Evolutionary conservation across 2,888 invertebrate species (phyloP), one percentile per base, ranked within the genome.

Genomic region (Euclidia mi): DNA sequence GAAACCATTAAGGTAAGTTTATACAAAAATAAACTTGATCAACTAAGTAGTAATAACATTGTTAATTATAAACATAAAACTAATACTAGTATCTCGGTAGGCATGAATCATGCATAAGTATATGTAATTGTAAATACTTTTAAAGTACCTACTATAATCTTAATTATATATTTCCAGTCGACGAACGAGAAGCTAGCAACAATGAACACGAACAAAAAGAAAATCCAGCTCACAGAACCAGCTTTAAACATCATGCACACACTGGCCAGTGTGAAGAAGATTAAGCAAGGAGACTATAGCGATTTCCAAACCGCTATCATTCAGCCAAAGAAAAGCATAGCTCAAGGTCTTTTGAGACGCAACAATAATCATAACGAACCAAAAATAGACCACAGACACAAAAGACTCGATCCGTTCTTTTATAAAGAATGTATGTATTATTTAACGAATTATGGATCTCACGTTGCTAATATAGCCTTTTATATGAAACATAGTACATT

Each of bases 371-470:
- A 89, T 6, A 69, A 47, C 0, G 92, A 94, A 65, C 79, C 85
- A 0, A 94, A 94, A 79, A 45, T 81, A 0, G 90, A 92, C 40
- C 74, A 89, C 29, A 82, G 82, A 12, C 78, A 78, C 11, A 91
- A 89, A 66, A 87, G 86, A 68, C 79, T 96, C 0, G 95, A 96
- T 56, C 94, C 95, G 0, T 94, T 95, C 65, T 95, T 96, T 66
- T 96, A 96, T 74, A 96, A 96, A 58, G 98, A 98, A 89, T 98
- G 97, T 74, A 87, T 98, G 1, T 97, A 96, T 84, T 99, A 98
- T 86, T 91, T 98, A 2, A 95, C 95, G 2, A 96, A 96, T 56
- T 98, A 98, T 78, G 98, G 98, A 0, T 97, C 96, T 2, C 96
- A 96, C 77, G 91, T 95, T 0, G 96, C 96, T 7, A 95, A 97